Conservation (phyloP, 2,113 vertebrate genomes). For the Bufo gargarizans region DNA sequence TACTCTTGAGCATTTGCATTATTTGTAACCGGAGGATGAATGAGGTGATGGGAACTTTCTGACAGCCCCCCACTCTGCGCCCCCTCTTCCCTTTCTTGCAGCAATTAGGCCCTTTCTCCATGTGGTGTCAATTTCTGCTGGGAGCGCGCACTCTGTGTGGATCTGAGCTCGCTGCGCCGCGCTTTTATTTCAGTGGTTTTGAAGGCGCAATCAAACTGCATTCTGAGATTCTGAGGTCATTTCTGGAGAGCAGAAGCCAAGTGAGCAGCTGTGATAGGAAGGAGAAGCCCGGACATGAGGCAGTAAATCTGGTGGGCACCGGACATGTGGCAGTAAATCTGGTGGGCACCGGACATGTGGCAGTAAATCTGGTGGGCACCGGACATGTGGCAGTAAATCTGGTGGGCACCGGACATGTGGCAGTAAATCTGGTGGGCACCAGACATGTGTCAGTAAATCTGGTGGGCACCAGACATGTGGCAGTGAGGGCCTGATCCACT, state of each 20-base stretch:
- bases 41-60: conserved; percentile 32
- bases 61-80: conserved; percentile 4
- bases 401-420: too few species aligned
- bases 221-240: background rate
- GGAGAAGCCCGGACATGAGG: background rate
- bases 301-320: too few species aligned
- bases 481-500: too few species aligned
- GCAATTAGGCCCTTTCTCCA: conserved; percentile 33
- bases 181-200: background rate
- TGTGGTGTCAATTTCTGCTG: conserved; percentile 50
- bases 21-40: conserved; percentile 34
- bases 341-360: too few species aligned
- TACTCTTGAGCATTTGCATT: background rate
- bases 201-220: background rate
- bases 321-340: background rate
- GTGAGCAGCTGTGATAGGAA: background rate
- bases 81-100: conserved; percentile 36
- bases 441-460: too few species aligned
- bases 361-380: too few species aligned
- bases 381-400: too few species aligned
- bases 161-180: background rate
- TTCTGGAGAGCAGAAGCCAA: background rate
- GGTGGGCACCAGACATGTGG: too few species aligned
- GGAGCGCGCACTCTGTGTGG: conserved; percentile 7
- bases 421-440: too few species aligned